Evolutionary conservation across 1,140 invertebrate species (phyloP).

Genomic region (Drosophila mayri): DNA sequence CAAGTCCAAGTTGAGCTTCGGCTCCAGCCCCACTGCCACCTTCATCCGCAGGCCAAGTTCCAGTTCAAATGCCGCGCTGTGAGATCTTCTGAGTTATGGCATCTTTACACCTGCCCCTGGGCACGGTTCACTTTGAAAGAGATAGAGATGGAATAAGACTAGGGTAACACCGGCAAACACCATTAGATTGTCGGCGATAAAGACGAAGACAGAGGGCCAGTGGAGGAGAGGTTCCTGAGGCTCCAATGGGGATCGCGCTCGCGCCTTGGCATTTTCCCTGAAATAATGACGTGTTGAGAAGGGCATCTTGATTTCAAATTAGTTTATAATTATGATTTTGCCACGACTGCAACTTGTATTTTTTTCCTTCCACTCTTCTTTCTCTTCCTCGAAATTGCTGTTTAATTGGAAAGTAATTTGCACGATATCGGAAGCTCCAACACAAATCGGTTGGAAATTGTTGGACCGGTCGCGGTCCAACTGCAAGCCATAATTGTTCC

Average conservation of each 20-base stretch:
- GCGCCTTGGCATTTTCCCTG: conserved; percentile 47
- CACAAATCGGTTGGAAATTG: conserved; percentile 22
- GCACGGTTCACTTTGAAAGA: conserved; percentile 44
- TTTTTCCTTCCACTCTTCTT: conserved; percentile 37
- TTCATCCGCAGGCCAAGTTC: conserved; percentile 20
- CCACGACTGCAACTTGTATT: conserved; percentile 42
- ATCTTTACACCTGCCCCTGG: conserved; percentile 67
- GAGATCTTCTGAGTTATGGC: conserved; percentile 71
- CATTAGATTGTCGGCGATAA: conserved; percentile 65
- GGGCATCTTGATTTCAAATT: conserved; percentile 76
- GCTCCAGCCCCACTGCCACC: conserved; percentile 4
- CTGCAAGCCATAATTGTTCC: conserved; percentile 32
- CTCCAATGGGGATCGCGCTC: conserved; percentile 12
- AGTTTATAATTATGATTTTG: conserved; percentile 75
- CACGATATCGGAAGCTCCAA: conserved; percentile 35
- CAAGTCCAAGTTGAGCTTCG: conserved; percentile 6
- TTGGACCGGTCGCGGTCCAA: conserved; percentile 25
- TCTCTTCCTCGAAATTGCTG: conserved; percentile 49
- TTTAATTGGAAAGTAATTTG: conserved; percentile 67
- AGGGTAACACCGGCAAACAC: conserved; percentile 46
- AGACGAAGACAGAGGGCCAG: conserved; percentile 15
- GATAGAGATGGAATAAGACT: conserved; percentile 32
- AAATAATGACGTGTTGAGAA: conserved; percentile 71
- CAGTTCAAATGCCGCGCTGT: conserved; percentile 49
- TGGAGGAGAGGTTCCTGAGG: conserved; percentile 2